Conservation (phyloP, 2,888 invertebrate genomes). For the Tenthredo amoena region DNA sequence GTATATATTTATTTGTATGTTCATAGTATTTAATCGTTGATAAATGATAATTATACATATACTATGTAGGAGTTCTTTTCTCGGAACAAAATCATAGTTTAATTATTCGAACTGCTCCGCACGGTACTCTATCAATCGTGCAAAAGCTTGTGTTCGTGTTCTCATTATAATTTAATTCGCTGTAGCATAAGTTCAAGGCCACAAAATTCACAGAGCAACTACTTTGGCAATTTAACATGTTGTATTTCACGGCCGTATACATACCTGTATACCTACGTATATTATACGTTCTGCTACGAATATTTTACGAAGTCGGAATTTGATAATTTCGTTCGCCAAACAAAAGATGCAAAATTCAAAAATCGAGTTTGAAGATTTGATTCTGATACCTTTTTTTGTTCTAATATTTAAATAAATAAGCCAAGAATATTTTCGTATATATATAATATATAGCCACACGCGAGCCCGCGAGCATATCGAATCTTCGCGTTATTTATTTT, state of each 20-base stretch:
- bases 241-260: neutral
- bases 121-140: neutral
- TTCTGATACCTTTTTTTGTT: neutral
- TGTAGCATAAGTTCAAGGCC: neutral
- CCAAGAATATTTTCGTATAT: neutral
- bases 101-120: neutral
- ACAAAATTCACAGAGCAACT: neutral
- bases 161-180: neutral
- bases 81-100: neutral
- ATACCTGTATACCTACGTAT: neutral
- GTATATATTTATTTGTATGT: too few species aligned
- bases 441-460: too few species aligned
- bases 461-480: too few species aligned
- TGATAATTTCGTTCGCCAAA: neutral
- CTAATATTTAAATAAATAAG: neutral
- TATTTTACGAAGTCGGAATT: neutral
- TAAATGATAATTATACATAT: too few species aligned
- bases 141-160: neutral
- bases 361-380: neutral
- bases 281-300: neutral
- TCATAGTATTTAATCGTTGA: too few species aligned
- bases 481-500: too few species aligned
- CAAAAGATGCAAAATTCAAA: neutral
- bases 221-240: neutral
- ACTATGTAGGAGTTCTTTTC: neutral